Conservation (phyloP, 35 echinoderm and acorn worm genomes). For the Strongylocentrotus purpuratus region DNA sequence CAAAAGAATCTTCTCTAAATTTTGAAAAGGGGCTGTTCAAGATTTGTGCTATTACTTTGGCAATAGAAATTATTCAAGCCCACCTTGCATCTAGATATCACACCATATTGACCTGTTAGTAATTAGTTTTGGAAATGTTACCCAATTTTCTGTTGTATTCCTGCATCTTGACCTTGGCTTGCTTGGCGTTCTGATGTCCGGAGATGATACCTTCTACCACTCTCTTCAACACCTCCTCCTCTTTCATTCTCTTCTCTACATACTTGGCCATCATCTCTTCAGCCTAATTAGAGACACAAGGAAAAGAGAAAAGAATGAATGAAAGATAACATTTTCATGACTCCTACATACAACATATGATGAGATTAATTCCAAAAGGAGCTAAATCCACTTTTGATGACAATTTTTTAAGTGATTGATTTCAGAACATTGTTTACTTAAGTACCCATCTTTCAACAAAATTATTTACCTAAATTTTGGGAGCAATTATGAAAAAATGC, state of each 20-base stretch:
- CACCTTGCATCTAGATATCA: background rate
- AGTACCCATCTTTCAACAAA: no score
- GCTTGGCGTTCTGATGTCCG: constrained; percentile 96
- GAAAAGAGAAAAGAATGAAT: background rate
- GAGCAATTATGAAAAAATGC: no score
- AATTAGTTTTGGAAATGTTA: constrained; percentile 14
- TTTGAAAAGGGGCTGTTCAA: no score
- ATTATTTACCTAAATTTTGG: no score
- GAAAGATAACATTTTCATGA: background rate
- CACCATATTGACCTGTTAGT: background rate
- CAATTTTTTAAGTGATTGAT: no score
- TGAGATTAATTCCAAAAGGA: no score
- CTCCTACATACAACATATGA: no score
- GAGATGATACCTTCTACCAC: constrained; percentile 93
- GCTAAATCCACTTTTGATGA: no score
- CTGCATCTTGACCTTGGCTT: constrained; percentile 76
- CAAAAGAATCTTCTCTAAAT: no score
- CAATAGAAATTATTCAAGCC: background rate
- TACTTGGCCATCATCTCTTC: constrained; percentile 93
- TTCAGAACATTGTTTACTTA: no score
- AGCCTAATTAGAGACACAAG: constrained; percentile 51
- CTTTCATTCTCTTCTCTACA: constrained; percentile 77
- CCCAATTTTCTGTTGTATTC: constrained; percentile 93
- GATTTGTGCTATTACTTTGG: background rate
- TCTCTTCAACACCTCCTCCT: constrained; percentile 86